These are phyloP conservation scores for Campoletis raptor DNA, from an alignment of 2,888 invertebrate genomes.

Conservation along the genomic window DNA sequence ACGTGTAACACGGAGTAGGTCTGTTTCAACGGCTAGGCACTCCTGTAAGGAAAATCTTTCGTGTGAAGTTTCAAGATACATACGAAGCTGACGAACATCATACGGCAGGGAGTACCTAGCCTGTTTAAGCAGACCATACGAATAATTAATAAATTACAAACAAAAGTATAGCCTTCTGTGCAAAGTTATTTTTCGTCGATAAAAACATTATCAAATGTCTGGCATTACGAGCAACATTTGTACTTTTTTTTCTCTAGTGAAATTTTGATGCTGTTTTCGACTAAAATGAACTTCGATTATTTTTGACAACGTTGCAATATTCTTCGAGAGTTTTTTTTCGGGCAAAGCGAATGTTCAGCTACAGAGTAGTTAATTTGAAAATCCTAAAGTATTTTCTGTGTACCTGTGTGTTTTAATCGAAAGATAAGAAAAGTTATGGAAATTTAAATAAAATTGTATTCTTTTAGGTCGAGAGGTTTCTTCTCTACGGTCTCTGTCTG, in stretches of 20 bases:
- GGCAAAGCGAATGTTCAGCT: neutral
- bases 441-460: neutral
- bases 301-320: neutral
- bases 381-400: neutral
- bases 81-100: constrained; percentile 36
- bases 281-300: neutral
- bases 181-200: neutral
- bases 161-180: neutral
- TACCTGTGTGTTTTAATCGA: neutral
- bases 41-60: constrained; percentile 79
- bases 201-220: neutral
- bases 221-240: neutral
- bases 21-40: constrained; percentile 81
- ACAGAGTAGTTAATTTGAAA: neutral
- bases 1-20: constrained; percentile 65
- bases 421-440: neutral
- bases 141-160: constrained; percentile 30
- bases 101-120: constrained; percentile 79
- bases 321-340: neutral
- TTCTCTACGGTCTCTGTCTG: constrained; percentile 32
- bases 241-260: neutral
- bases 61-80: constrained; percentile 43
- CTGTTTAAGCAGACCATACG: constrained; percentile 78
- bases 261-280: neutral
- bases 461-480: neutral